These are phyloP conservation scores for Scarus forsteni DNA, from an alignment of 2,797 vertebrate genomes.

Conservation along the genomic window DNA sequence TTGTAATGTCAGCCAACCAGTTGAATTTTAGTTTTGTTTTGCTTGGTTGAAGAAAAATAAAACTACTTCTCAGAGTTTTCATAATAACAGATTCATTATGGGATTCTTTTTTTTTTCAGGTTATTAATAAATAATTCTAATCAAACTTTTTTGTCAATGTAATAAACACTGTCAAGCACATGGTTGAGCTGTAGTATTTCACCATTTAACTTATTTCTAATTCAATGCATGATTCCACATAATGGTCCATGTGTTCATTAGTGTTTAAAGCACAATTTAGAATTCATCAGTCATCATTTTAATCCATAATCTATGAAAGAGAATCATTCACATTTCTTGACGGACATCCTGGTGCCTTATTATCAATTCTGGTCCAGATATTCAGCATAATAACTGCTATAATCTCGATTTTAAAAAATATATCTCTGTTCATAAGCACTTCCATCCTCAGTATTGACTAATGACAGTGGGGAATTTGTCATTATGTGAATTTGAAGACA, in stretches of 20 bases:
- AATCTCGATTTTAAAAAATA: constrained; percentile 16
- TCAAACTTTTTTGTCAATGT: too few species aligned
- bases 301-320: constrained; percentile 21
- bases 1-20: too few species aligned
- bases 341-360: constrained; percentile 15
- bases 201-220: constrained; percentile 6
- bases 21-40: too few species aligned
- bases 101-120: too few species aligned
- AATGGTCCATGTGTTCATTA: constrained; percentile 33
- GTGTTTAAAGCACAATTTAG: constrained; percentile 22
- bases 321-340: constrained; percentile 34
- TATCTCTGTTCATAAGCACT: constrained; percentile 13
- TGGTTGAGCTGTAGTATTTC: too few species aligned
- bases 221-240: constrained; percentile 12
- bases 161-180: neutral
- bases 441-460: neutral
- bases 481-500: constrained; percentile 39
- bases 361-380: constrained; percentile 25
- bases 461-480: constrained; percentile 9
- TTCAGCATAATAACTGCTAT: constrained; percentile 20
- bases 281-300: constrained; percentile 25
- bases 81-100: too few species aligned
- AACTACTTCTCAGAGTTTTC: too few species aligned
- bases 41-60: too few species aligned
- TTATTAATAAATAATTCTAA: too few species aligned